A percentile compares a stretch with the other conserved stretches of the same genome.
Conservation (phyloP, 2,797 vertebrate genomes). For the Anabas testudineus region DNA sequence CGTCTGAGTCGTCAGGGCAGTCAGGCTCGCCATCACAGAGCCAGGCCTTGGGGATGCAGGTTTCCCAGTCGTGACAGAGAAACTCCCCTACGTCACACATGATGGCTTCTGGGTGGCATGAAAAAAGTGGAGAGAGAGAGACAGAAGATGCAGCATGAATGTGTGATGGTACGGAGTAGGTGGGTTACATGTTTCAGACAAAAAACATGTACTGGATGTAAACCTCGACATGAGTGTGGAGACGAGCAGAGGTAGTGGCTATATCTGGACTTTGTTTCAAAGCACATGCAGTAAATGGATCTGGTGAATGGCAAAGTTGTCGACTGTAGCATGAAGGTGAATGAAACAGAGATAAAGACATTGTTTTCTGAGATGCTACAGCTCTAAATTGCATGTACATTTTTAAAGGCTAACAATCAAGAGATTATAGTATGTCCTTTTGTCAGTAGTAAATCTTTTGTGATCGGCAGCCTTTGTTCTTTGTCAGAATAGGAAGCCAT, state of each 20-base stretch:
- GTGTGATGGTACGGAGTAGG: slow-evolving; percentile 45
- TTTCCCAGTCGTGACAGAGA: slow-evolving; percentile 88
- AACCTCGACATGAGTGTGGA: slow-evolving; percentile 8
- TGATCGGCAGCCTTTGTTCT: slow-evolving; percentile 12
- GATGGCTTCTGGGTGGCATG: slow-evolving; percentile 83
- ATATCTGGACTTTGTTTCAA: not conserved
- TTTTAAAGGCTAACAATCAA: slow-evolving; percentile 15
- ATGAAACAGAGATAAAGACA: not conserved
- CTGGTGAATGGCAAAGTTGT: not conserved
- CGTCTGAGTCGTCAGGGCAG: slow-evolving; percentile 93
- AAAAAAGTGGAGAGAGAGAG: slow-evolving; percentile 57
- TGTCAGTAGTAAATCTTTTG: slow-evolving; percentile 22
- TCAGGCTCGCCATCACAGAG: slow-evolving; percentile 94
- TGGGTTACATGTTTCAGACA: slow-evolving; percentile 32
- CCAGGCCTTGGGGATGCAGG: slow-evolving; percentile 92
- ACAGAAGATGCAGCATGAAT: slow-evolving; percentile 72
- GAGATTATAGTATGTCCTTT: slow-evolving; percentile 1
- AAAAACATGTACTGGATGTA: slow-evolving; percentile 38
- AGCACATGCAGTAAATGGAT: slow-evolving; percentile 12
- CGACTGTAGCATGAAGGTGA: slow-evolving; percentile 2
- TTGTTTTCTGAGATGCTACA: not conserved
- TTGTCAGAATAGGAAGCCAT: slow-evolving; percentile 28
- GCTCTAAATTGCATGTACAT: not conserved
- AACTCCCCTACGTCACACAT: slow-evolving; percentile 93
- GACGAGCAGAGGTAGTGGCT: slow-evolving; percentile 8